These are phyloP conservation scores for Agapostemon virescens DNA, from an alignment of 2,888 invertebrate genomes.

Conservation along the genomic window DNA sequence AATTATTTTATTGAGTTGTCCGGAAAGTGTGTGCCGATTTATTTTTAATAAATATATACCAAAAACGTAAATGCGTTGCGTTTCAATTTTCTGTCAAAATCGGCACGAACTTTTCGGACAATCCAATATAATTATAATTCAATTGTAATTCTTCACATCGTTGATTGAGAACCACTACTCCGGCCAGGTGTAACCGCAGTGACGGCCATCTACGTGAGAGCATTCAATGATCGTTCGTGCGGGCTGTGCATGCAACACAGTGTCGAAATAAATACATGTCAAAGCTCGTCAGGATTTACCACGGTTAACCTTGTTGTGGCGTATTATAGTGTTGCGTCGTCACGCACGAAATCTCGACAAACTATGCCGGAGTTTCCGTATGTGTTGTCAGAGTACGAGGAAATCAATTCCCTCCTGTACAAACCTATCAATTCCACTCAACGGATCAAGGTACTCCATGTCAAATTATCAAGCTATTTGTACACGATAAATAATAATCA, in stretches of 20 bases:
- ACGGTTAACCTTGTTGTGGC: neutral
- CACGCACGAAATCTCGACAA: neutral
- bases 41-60: too few relatives aligned
- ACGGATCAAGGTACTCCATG: constrained; percentile 86
- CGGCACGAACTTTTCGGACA: too few relatives aligned
- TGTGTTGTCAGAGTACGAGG: constrained; percentile 75
- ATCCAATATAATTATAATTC: too few relatives aligned
- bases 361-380: constrained; percentile 73
- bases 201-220: constrained; percentile 10
- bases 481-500: constrained; percentile 7
- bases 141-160: too few relatives aligned
- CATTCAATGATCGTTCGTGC: constrained; percentile 9
- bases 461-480: neutral
- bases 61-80: too few relatives aligned
- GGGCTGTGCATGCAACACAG: neutral
- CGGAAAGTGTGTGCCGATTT: too few relatives aligned
- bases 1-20: too few relatives aligned
- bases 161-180: neutral
- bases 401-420: constrained; percentile 75
- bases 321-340: neutral
- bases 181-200: neutral
- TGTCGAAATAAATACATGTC: neutral
- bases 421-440: constrained; percentile 81
- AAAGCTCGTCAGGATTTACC: constrained; percentile 22
- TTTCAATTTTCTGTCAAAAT: too few relatives aligned